Base-by-base conservation (phyloP, 2,113 vertebrate species). In the Pterocles gutturalis region DNA sequence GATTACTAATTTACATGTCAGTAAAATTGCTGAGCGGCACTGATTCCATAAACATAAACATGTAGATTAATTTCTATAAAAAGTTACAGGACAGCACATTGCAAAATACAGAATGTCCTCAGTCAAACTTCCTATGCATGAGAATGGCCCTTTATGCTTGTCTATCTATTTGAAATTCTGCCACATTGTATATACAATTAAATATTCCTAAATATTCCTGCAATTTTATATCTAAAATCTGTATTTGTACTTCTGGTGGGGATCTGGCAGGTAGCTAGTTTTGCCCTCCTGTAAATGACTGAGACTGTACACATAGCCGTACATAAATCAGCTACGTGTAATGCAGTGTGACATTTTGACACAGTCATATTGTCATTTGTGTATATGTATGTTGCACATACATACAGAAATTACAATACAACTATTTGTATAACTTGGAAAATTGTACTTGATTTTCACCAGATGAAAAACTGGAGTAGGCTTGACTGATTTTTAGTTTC, bases 261-360 rank as follows among this genome's bases (percentile, higher is more conserved):
- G 13, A 11, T 45, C 51, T 84, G 69, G 20, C 24, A 87, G 22
- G 29, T 16, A 65, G 18, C 25, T 65, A 53, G 8, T 83, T 86
- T 82, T 88, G n/a, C 31, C 6, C 13, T 82, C 11, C 60, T 90
- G 21, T 53, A n/a, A 85, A 28, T 57, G n/a, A 38, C 51, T 41
- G 19, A 2, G 5, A 29, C 17, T 34, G 9, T 18, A 66, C 60
- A 34, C 0, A 0, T 2, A 62, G 31, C 11, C 71, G 26, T 38
- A 65, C 10, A 22, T 26, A 29, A 64, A 72, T 4, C 25, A 17
- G 41, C 29, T n/a, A 7, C 5, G 13, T 58, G 16, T 64, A 60
- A 65, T 2, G 1, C 2, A 24, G 15, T 29, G 36, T 29, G n/a
- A 29, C 51, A 45, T 57, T 69, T 2, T 55, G 33, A 36, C 54